Evolutionary conservation across 2,888 invertebrate genomes (phyloP).

Genomic region (Pyrochroa serraticornis): DNA sequence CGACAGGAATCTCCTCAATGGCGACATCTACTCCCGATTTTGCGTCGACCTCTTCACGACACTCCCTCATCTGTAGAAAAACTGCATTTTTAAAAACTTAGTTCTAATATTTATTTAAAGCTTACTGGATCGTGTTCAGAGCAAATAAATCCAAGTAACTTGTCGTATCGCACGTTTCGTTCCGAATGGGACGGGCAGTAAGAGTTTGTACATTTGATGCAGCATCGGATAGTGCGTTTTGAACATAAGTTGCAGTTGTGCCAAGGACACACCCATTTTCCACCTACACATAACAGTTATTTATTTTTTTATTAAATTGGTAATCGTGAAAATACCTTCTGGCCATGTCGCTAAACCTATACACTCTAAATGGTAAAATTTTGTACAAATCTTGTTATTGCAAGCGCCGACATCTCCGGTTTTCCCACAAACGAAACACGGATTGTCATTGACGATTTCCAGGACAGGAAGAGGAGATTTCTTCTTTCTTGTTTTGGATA

Average conservation of each 20-base stretch:
- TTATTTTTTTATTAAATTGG: background rate
- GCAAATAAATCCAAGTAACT: conserved; percentile 51
- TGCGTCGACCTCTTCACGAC: background rate
- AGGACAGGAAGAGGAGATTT: conserved; percentile 3
- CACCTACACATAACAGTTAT: conserved; percentile 26
- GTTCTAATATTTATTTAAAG: conserved; percentile 35
- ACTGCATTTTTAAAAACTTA: background rate
- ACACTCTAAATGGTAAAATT: conserved; percentile 54
- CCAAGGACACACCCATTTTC: conserved; percentile 55
- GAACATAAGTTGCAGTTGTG: conserved; percentile 55
- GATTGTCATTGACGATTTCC: conserved; percentile 28
- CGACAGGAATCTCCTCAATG: too few relatives aligned
- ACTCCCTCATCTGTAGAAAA: background rate
- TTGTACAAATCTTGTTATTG: conserved; percentile 53
- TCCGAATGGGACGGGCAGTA: conserved; percentile 55
- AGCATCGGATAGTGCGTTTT: conserved; percentile 54
- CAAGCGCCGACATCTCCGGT: conserved; percentile 46
- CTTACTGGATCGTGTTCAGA: conserved; percentile 49
- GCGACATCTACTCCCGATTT: too few relatives aligned
- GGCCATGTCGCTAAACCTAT: conserved; percentile 49
- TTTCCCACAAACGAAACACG: conserved; percentile 53
- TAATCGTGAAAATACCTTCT: conserved; percentile 43
- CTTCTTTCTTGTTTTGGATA: conserved; percentile 20
- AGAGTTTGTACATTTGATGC: conserved; percentile 54
- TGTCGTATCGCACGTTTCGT: conserved; percentile 52